Conservation (phyloP, 2,113 vertebrate species). For the Trichomycterus rosablanca region DNA sequence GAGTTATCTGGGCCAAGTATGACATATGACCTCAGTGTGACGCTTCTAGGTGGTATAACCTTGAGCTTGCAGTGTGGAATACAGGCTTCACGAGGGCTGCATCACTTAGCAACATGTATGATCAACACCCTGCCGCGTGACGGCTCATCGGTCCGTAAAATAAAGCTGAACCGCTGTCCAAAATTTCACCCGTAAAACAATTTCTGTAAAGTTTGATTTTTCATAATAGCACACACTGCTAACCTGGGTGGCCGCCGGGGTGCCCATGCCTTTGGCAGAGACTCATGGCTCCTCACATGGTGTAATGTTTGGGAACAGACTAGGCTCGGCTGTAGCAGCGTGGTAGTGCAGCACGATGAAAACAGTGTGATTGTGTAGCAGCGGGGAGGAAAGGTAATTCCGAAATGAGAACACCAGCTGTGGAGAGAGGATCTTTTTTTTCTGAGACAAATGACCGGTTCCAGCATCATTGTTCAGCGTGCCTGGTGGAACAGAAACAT, state of each 20-base stretch:
- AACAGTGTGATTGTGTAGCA: conserved; percentile 24
- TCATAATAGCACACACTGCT: not conserved
- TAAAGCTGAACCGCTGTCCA: not conserved
- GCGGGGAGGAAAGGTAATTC: conserved; percentile 35
- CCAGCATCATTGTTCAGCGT: conserved; percentile 24
- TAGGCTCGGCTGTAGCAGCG: conserved; percentile 8
- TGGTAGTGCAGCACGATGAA: conserved; percentile 5
- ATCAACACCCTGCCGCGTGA: not conserved
- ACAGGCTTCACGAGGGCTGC: not conserved
- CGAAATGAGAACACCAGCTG: conserved; percentile 35
- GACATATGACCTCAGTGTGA: too few species aligned
- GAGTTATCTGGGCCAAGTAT: too few species aligned
- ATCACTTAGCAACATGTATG: not conserved
- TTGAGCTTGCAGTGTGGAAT: not conserved
- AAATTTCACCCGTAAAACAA: too few species aligned
- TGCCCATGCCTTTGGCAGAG: not conserved
- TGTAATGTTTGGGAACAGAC: conserved; percentile 14
- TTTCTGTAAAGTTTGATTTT: conserved; percentile 7
- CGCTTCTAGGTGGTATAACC: too few species aligned
- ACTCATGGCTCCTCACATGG: not conserved
- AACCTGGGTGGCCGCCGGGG: not conserved
- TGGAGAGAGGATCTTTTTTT: conserved; percentile 14
- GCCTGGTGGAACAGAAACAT: conserved; percentile 26
- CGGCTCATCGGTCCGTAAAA: not conserved
- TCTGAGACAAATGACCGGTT: conserved; percentile 37